Conservation (phyloP, 2,113 vertebrate genomes). For the Sterna hirundo region DNA sequence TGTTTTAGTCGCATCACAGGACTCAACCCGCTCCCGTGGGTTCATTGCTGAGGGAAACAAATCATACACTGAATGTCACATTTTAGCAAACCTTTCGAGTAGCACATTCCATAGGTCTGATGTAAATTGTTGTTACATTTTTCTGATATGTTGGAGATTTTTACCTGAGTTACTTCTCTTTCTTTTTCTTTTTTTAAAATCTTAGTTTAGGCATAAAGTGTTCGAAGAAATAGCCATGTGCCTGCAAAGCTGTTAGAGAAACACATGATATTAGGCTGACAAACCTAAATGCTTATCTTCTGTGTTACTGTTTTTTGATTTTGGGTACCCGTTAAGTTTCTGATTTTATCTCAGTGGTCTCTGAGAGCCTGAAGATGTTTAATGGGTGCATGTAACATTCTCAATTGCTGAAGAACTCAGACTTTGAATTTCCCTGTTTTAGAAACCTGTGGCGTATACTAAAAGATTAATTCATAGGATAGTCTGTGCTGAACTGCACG, state of each 20-base stretch:
- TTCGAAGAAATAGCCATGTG: not conserved
- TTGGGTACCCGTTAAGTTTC: not conserved
- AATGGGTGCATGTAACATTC: not conserved
- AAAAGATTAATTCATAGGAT: not conserved
- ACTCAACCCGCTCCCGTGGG: not conserved
- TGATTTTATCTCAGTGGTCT: not conserved
- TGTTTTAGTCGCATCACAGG: not conserved
- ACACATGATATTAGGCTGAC: not conserved
- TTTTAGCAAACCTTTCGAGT: not conserved
- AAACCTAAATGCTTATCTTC: not conserved
- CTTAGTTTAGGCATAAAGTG: not conserved
- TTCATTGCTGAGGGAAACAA: not conserved
- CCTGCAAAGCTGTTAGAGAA: not conserved
- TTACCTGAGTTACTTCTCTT: not conserved
- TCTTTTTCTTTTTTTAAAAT: no score
- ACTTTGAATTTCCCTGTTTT: not conserved
- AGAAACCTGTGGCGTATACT: not conserved
- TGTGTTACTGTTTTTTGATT: not conserved
- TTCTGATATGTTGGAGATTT: not conserved
- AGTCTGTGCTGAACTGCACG: not conserved
- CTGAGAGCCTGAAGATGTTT: not conserved
- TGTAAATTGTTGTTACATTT: not conserved
- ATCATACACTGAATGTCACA: not conserved
- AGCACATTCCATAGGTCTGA: not conserved
- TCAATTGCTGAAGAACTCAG: not conserved